A percentile compares a stretch with the other conserved stretches of the same genome.
phyloP scores from a whole-genome alignment of 2,797 vertebrate species.

The Lates japonicus region DNA sequence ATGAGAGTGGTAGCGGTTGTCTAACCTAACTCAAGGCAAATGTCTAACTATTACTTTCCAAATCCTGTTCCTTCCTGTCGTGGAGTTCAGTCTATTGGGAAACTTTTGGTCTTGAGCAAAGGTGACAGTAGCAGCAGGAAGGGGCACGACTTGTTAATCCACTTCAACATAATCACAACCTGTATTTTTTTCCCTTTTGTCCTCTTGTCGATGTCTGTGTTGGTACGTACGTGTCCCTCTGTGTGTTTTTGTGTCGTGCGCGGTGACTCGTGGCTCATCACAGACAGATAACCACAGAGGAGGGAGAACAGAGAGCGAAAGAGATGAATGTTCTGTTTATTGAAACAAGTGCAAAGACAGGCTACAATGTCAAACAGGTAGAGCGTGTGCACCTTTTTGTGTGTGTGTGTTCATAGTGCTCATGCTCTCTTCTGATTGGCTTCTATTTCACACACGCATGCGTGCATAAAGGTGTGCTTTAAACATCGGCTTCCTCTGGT shows the following conservation, averaged over 20 bases:
- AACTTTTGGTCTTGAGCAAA: slow-evolving; percentile 49
- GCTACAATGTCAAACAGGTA: slow-evolving; percentile 90
- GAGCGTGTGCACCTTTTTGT: slow-evolving; percentile 69
- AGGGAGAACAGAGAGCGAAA: slow-evolving; percentile 87
- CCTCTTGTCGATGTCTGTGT: slow-evolving; percentile 63
- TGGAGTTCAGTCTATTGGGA: neutral
- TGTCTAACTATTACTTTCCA: neutral
- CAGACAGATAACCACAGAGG: slow-evolving; percentile 88
- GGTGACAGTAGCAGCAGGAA: slow-evolving; percentile 68
- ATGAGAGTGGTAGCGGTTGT: neutral
- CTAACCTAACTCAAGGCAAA: neutral
- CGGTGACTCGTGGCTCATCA: slow-evolving; percentile 67
- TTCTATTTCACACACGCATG: slow-evolving; percentile 66
- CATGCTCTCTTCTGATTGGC: slow-evolving; percentile 60
- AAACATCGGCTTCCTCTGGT: slow-evolving; percentile 48
- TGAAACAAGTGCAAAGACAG: slow-evolving; percentile 88
- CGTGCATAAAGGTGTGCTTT: slow-evolving; percentile 55
- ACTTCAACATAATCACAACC: slow-evolving; percentile 68
- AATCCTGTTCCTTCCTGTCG: neutral
- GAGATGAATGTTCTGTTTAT: slow-evolving; percentile 90
- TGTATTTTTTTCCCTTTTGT: slow-evolving; percentile 65
- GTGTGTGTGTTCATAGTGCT: slow-evolving; percentile 59
- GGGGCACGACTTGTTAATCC: slow-evolving; percentile 74
- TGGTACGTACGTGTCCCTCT: slow-evolving; percentile 48
- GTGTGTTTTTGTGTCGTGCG: slow-evolving; percentile 53